Evolutionary conservation across 2,797 vertebrate genomes (phyloP).

Genomic region (Onychomys leucogaster): DNA sequence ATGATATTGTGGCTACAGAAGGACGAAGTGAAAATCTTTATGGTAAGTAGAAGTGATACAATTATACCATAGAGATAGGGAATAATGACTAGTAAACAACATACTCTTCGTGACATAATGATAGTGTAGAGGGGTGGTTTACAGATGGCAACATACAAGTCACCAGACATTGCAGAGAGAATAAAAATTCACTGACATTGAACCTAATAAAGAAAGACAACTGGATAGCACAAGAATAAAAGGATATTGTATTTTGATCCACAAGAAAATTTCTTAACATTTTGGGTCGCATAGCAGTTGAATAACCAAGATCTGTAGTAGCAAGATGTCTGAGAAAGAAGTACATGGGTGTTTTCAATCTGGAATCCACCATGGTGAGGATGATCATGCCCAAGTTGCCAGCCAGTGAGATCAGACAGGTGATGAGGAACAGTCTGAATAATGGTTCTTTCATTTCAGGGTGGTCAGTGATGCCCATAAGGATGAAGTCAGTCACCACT

Average conservation of each 20-base stretch:
- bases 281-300: neutral
- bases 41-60: neutral
- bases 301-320: neutral
- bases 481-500: neutral
- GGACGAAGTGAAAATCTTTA: neutral
- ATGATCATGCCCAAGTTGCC: neutral
- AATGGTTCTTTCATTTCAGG: neutral
- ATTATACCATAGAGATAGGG: neutral
- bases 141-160: neutral
- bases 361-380: neutral
- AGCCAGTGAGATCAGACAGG: neutral
- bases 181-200: slow-evolving; percentile 42
- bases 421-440: neutral
- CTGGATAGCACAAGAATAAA: neutral
- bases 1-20: neutral
- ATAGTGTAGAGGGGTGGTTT: neutral
- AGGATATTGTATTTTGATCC: neutral
- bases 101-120: neutral
- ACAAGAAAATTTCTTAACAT: neutral
- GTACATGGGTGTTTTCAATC: neutral
- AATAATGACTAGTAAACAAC: neutral
- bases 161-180: slow-evolving; percentile 15
- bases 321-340: neutral
- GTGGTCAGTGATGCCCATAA: neutral
- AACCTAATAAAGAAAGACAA: neutral